Evolutionary conservation across 2,797 vertebrate genomes (phyloP).

Genomic region (Sebastes iracundus): DNA sequence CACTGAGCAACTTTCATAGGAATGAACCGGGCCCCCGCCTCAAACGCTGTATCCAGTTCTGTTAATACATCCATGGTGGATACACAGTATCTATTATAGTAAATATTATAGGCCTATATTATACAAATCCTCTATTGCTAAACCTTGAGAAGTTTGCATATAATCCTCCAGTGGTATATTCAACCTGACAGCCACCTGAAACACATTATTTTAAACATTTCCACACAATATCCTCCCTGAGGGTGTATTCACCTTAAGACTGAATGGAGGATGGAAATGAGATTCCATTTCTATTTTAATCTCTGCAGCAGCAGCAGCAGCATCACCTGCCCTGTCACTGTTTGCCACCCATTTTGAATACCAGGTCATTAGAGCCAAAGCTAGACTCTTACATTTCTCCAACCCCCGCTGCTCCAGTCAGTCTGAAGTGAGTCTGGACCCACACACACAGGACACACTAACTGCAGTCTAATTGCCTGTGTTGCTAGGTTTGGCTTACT

Average conservation of each 20-base stretch:
- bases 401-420: constrained; percentile 28
- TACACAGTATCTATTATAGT: too few species aligned
- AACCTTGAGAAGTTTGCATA: background rate
- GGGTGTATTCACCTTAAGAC: constrained; percentile 17
- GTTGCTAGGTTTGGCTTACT: constrained; percentile 16
- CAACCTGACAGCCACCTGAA: background rate
- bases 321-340: constrained; percentile 30
- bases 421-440: background rate
- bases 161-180: background rate
- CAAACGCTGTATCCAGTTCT: too few species aligned
- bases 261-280: constrained; percentile 28
- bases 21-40: too few species aligned
- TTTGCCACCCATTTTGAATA: constrained; percentile 40
- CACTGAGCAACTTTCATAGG: too few species aligned
- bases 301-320: constrained; percentile 17
- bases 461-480: constrained; percentile 25
- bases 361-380: constrained; percentile 42
- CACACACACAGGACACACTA: constrained; percentile 12
- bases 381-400: constrained; percentile 29
- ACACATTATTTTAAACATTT: background rate
- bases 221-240: background rate
- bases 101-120: background rate
- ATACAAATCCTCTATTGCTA: background rate
- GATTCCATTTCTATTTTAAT: constrained; percentile 43
- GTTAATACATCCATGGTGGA: too few species aligned